Conservation (phyloP, 2,113 vertebrate species). For the Dascyllus trimaculatus region DNA sequence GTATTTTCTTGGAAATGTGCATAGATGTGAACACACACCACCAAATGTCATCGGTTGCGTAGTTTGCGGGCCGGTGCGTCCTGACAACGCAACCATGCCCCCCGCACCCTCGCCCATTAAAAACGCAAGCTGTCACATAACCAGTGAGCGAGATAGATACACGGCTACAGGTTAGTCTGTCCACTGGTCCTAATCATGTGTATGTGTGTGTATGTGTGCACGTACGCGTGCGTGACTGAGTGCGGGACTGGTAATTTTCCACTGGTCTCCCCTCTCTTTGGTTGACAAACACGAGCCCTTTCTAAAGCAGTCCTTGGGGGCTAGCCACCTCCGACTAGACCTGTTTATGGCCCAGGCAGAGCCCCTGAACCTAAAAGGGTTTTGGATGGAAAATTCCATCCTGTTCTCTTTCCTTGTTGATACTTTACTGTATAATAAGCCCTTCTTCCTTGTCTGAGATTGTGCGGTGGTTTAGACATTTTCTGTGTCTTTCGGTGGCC, state of each 20-base stretch:
- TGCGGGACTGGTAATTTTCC: slow-evolving; percentile 87
- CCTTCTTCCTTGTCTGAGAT: slow-evolving; percentile 47
- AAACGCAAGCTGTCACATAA: slow-evolving; percentile 79
- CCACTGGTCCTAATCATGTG: slow-evolving; percentile 47
- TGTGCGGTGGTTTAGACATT: slow-evolving; percentile 25
- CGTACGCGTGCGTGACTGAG: slow-evolving; percentile 65
- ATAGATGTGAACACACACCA: slow-evolving; percentile 60
- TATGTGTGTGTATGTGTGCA: slow-evolving; percentile 57
- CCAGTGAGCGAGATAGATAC: slow-evolving; percentile 77
- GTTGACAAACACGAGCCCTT: slow-evolving; percentile 79
- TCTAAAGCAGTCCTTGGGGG: slow-evolving; percentile 74
- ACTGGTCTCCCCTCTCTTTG: slow-evolving; percentile 78
- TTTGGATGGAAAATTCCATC: slow-evolving; percentile 85
- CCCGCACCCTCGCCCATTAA: slow-evolving; percentile 78
- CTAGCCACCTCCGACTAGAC: slow-evolving; percentile 65
- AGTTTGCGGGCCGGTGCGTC: slow-evolving; percentile 71
- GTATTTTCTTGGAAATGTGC: slow-evolving; percentile 73
- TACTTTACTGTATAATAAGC: slow-evolving; percentile 53
- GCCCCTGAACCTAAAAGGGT: slow-evolving; percentile 73
- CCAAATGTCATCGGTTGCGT: slow-evolving; percentile 65
- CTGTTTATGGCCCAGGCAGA: slow-evolving; percentile 79
- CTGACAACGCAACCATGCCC: slow-evolving; percentile 85
- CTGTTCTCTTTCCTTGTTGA: slow-evolving; percentile 60
- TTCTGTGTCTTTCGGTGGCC: slow-evolving; percentile 27
- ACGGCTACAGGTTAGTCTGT: slow-evolving; percentile 70